Conservation (phyloP, 2,888 invertebrate genomes). For the Erpobdella octoculata region DNA sequence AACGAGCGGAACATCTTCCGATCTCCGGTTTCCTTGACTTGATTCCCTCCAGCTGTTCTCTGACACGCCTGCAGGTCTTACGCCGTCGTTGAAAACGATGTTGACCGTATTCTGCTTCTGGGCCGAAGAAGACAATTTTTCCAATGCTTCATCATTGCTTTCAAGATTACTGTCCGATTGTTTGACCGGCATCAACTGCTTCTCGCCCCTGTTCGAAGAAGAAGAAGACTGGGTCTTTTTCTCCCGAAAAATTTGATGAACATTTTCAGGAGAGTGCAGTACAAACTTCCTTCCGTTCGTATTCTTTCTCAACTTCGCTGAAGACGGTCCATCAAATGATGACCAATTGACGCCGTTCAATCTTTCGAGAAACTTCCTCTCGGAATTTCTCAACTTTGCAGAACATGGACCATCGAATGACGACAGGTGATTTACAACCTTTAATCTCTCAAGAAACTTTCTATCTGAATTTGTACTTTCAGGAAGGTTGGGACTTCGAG, state of each 20-base stretch:
- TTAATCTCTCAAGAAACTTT: not conserved
- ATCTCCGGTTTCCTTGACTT: not conserved
- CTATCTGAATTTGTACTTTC: not conserved
- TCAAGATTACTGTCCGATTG: not conserved
- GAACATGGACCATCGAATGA: not conserved
- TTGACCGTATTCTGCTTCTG: slow-evolving; percentile 18
- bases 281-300: not conserved
- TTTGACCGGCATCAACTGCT: too few relatives aligned
- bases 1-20: not conserved
- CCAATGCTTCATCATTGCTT: not conserved
- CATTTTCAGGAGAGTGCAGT: not conserved
- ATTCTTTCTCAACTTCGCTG: not conserved
- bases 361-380: slow-evolving; percentile 6
- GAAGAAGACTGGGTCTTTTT: not conserved
- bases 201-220: not conserved
- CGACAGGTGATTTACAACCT: not conserved
- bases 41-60: not conserved
- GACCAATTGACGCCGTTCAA: not conserved
- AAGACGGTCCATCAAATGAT: too few relatives aligned
- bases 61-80: not conserved
- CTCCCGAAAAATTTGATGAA: not conserved
- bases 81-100: slow-evolving; percentile 23
- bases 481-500: too few relatives aligned
- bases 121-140: not conserved
- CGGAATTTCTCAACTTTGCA: not conserved